These are phyloP conservation scores for Octomys mimax DNA, from an alignment of 2,797 vertebrate genomes.

Conservation along the genomic window DNA sequence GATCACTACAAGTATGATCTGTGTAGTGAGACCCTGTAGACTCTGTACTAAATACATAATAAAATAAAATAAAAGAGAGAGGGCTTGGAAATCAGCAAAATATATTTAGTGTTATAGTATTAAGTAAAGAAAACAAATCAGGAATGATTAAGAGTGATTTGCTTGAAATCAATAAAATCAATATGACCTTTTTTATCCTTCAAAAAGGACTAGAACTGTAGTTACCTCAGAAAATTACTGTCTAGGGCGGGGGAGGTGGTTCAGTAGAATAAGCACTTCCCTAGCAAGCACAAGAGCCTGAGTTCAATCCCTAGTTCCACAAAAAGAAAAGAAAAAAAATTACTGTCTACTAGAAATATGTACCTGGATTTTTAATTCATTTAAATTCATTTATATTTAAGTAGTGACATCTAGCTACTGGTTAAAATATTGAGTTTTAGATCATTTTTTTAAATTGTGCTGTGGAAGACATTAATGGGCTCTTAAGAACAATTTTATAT, in stretches of 20 bases:
- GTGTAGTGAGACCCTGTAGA: too few relatives aligned
- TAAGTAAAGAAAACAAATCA: neutral
- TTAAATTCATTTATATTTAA: neutral
- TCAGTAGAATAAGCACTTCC: too few relatives aligned
- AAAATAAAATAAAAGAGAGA: neutral
- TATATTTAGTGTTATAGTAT: neutral
- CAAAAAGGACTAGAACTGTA: neutral
- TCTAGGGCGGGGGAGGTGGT: too few relatives aligned
- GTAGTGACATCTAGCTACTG: neutral
- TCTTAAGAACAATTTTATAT: neutral
- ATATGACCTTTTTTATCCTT: neutral
- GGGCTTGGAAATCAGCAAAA: neutral
- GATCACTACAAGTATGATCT: too few relatives aligned
- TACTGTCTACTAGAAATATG: too few relatives aligned
- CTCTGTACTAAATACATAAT: too few relatives aligned
- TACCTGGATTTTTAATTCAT: neutral
- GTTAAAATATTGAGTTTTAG: neutral
- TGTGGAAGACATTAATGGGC: neutral
- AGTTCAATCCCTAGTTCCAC: too few relatives aligned
- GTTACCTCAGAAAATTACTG: neutral
- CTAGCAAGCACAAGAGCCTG: too few relatives aligned
- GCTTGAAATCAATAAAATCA: neutral
- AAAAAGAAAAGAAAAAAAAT: neutral
- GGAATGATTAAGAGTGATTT: neutral
- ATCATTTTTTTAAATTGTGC: neutral